Evolutionary conservation across 92 coral and sea anemone genomes (phyloP), one percentile per base, ranked within the genome.

Genomic region (Phenganax marumi): DNA sequence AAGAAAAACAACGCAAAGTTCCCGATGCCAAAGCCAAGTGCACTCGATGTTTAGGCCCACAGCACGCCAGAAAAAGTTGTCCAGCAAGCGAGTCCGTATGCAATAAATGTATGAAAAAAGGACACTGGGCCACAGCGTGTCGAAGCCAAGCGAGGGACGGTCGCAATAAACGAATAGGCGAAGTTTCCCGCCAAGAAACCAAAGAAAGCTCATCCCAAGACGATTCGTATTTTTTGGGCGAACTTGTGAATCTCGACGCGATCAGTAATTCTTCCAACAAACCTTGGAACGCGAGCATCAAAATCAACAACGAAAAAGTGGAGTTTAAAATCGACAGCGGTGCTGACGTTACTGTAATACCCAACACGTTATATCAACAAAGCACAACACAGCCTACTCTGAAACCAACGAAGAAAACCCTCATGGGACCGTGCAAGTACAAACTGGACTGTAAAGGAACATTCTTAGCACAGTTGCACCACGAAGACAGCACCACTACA

Each of bases 261-360:
- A 21, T 70, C 21, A 39, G 21, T 16, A 39, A 24, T 21, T 4
- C 79, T 3, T 7, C 56, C 25, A 52, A 17, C 24, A 73, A 73
- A 12, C 79, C 23, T 10, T 73, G 79, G 23, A 73, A 14, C 21
- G 61, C 33, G 51, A 61, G 46, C 21, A 70, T 70, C 75, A 39
- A 70, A 16, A 52, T 70, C 26, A 70, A 70, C 46, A 39, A 70
- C 13, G n/a, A 10, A 70, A 39, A 16, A 12, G 46, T 70, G 18
- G 14, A 6, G 54, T 88, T 84, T 79, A 84, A 84, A 48, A 51
- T 88, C 64, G 85, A 88, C 78, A 79, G 87, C 60, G 90, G 85
- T 60, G 85, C 81, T 17, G 88, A 78, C 76, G 85, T 84, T 50
- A 88, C 88, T 0, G 90, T 88, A 69, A 85, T 88, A 19, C 85